Percentiles rank a stretch among this genome's conserved stretches.
Evolutionary conservation across 2,888 invertebrate species (phyloP).

Genomic region (Mythimna pallens): DNA sequence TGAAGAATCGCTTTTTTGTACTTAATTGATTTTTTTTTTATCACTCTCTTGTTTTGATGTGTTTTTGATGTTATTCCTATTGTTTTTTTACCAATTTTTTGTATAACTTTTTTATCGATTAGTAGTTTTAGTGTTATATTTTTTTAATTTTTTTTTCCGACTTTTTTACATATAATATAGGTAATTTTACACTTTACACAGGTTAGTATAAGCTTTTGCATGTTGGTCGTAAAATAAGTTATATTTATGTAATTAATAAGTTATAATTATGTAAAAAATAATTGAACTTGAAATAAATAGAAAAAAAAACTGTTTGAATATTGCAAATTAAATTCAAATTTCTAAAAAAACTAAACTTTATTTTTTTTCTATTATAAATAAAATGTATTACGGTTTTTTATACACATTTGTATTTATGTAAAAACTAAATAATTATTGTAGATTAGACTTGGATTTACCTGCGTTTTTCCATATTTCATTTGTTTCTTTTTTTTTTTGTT

Average conservation of each 20-base stretch:
- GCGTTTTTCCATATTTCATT: slow-evolving; percentile 75
- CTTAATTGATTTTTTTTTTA: slow-evolving; percentile 68
- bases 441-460: slow-evolving; percentile 78
- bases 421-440: slow-evolving; percentile 74
- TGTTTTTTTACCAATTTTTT: slow-evolving; percentile 85
- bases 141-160: slow-evolving; percentile 72
- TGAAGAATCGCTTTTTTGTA: no score
- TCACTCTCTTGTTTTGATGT: slow-evolving; percentile 83
- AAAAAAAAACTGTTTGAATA: slow-evolving; percentile 70
- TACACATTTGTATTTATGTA: slow-evolving; percentile 83
- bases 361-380: slow-evolving; percentile 66
- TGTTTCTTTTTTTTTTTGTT: slow-evolving; percentile 70
- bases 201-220: slow-evolving; percentile 78
- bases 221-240: slow-evolving; percentile 81
- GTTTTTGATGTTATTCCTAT: slow-evolving; percentile 86
- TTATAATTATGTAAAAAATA: slow-evolving; percentile 79
- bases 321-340: slow-evolving; percentile 76
- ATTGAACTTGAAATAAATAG: slow-evolving; percentile 73
- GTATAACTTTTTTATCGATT: slow-evolving; percentile 82
- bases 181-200: slow-evolving; percentile 78
- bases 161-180: no score
- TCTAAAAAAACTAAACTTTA: slow-evolving; percentile 76
- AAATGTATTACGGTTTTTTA: slow-evolving; percentile 75
- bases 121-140: slow-evolving; percentile 76
- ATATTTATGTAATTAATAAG: slow-evolving; percentile 77